These are phyloP conservation scores for Muscidifurax raptorellus DNA, from an alignment of 1,140 invertebrate genomes.

Conservation along the genomic window DNA sequence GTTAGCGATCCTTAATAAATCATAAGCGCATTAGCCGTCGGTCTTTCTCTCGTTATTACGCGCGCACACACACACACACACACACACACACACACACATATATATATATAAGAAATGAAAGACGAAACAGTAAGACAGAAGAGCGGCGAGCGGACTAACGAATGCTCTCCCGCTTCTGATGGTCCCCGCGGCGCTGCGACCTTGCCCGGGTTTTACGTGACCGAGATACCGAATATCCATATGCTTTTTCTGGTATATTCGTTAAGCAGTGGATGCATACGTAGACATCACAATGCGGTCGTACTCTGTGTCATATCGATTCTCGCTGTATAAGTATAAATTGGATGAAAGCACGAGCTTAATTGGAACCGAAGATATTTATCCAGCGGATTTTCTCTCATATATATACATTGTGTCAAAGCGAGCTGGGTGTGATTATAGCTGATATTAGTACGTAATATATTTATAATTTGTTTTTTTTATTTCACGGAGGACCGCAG, in stretches of 20 bases:
- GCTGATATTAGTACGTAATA: too few species aligned
- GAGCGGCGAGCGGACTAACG: background rate
- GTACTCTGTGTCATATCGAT: background rate
- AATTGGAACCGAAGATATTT: background rate
- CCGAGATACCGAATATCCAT: slow-evolving; percentile 31
- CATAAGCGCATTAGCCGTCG: background rate
- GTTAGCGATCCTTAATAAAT: slow-evolving; percentile 26
- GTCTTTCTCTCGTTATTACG: background rate
- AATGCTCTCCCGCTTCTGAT: background rate
- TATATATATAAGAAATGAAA: background rate
- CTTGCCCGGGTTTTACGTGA: slow-evolving; percentile 34
- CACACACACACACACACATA: too few species aligned
- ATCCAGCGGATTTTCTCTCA: too few species aligned
- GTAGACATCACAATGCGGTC: background rate
- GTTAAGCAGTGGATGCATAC: background rate
- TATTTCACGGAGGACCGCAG: background rate
- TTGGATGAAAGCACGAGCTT: slow-evolving; percentile 10
- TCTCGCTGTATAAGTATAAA: background rate
- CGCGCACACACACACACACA: too few species aligned
- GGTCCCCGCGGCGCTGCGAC: background rate
- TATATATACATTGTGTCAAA: background rate
- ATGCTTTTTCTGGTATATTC: background rate
- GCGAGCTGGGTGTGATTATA: background rate
- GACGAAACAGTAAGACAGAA: background rate
- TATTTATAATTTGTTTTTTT: background rate